Conservation (phyloP, 2,113 vertebrate genomes). For the Amazona vittata region DNA sequence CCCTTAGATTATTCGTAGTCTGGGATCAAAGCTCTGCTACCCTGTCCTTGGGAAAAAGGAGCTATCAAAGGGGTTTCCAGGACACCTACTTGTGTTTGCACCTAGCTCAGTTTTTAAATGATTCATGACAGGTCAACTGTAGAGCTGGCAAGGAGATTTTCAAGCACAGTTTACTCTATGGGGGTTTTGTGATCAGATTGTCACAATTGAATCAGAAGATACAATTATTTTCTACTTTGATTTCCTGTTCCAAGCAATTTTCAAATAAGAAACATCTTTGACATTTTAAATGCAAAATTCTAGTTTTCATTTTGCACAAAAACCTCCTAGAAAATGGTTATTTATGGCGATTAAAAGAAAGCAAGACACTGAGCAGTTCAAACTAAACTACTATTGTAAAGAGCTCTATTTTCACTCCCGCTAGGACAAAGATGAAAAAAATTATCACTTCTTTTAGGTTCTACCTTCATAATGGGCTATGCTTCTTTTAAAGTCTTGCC, state of each 20-base stretch:
- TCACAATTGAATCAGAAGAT: not conserved
- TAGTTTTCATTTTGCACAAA: not conserved
- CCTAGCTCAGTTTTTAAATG: not conserved
- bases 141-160: not conserved
- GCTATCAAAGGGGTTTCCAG: not conserved
- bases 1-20: not conserved
- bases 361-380: not conserved
- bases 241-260: not conserved
- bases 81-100: not conserved
- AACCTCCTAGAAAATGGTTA: not conserved
- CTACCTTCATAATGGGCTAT: not conserved
- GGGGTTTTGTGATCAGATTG: not conserved
- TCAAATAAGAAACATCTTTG: not conserved
- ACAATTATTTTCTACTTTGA: not conserved
- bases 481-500: not conserved
- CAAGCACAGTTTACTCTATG: not conserved
- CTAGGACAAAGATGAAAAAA: not conserved
- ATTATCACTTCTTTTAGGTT: not conserved
- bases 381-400: not conserved
- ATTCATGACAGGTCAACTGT: not conserved
- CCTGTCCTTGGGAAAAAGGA: not conserved
- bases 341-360: not conserved
- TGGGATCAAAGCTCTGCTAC: not conserved
- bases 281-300: not conserved
- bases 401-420: not conserved